Evolutionary conservation across 2,113 vertebrate genomes (phyloP), one percentile per base, ranked within the genome.

Genomic region (Lasiurus borealis): DNA sequence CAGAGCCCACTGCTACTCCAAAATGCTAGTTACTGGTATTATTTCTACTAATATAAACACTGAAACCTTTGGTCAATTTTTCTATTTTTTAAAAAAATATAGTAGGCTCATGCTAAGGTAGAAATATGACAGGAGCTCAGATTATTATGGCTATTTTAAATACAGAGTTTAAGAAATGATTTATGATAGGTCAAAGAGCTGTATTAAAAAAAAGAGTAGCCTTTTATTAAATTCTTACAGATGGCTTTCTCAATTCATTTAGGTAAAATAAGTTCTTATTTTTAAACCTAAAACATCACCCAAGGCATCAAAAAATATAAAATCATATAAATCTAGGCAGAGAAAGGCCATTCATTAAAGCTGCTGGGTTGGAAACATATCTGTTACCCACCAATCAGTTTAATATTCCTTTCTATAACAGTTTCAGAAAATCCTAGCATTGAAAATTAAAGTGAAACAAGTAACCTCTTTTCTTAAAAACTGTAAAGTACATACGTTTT

Each of bases 181-280:
- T 76, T 86, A 80, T 50, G 69, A 75, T 64, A 72, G 50, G 82
- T 78, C 8, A 68, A 75, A 86, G 2, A 36, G 3, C 14, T 54
- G 0, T 64, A 44, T 44, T 94, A 19, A 16, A 81, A 84, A 93
- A 75, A 81, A 85, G 36, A 81, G 59, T 72, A 76, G 8, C 2
- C 0, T 59, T 86, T 80, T 50, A 84, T 87, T 52, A 92, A 95
- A 44, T 27, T 23, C 18, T 23, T 73, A 40, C 36, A 31, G 25
- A 50, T 29, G 66, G 40, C 21, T 81, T 87, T 18, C 44, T 76
- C 23, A 52, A 81, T 68, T 12, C 8, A 80, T 44, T 69, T 85
- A 83, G 44, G 31, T 89, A 93, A 92, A 95, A 52, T 64, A 59
- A 78, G 6, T 62, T 94, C 46, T 78, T 83, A n/a, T 27, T 84